Base-by-base conservation (phyloP, 2,888 invertebrate species). In the Netelia fuscicornis region DNA sequence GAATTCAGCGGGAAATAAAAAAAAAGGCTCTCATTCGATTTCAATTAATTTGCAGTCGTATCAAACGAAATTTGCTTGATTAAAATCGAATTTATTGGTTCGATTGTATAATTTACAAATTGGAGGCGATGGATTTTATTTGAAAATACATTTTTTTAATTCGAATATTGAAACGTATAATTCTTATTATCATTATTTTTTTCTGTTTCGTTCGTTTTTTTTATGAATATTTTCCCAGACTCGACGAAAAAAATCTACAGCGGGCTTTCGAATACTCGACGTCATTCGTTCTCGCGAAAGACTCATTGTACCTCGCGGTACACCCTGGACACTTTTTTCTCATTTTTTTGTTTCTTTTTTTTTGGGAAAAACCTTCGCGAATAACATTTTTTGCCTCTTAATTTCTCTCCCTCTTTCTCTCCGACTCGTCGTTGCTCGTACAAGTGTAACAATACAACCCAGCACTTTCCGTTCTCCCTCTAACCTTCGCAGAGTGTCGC, bases 391-490 rank as follows among this genome's bases (percentile, higher is more conserved):
- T 74, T 78, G 20, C 56, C 78, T 67, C 77, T 74, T 74, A 80
- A 80, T 80, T 72, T 80, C 80, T 71, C 68, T 68, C 13, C 5
- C 64, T 37, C 64, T 6, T 37, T 13, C 30, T 30, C 37, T n/a
- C 64, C 13, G n/a, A 62, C 74, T 74, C 67, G 56, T 56, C 62
- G 37, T 37, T 64, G 30, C 67, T 72, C 67, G 72, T 52, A 60
- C 62, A 48, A 75, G 83, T 79, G 79, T 84, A 81, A 84, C 81
- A 84, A 84, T 72, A 77, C 76, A 68, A 75, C 17, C 58, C 54
- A 62, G 79, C 54, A 83, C 79, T 75, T 79, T 70, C 62, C 64
- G 30, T 62, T 67, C 62, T 25, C 75, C 37, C 54, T 65, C 37
- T 48, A 48, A 13, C 74, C 25, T 20, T 48, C 48, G 17, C 25